phyloP scores from a whole-genome alignment of 1,140 invertebrate genomes.

The Pogonomyrmex californicus region DNA sequence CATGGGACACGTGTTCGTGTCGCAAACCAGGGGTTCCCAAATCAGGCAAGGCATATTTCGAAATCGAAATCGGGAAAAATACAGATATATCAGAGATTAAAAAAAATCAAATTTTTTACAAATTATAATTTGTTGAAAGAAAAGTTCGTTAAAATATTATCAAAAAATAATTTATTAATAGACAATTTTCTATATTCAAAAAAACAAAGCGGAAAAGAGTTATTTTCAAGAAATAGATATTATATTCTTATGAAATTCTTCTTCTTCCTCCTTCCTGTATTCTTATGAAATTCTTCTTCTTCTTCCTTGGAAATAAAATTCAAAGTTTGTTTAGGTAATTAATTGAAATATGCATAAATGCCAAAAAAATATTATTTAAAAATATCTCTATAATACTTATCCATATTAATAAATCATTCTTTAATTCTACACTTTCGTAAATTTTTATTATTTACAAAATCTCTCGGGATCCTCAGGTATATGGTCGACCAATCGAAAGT shows the following conservation, averaged over 20 bases:
- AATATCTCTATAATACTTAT: background rate
- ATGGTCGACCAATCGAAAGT: background rate
- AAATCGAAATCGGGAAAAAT: background rate
- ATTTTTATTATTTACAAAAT: background rate
- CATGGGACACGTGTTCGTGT: background rate
- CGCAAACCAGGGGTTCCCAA: constrained; percentile 15
- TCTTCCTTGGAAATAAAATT: background rate
- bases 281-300: no score
- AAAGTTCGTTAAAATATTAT: background rate
- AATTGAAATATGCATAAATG: background rate
- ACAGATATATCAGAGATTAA: no score
- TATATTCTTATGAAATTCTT: background rate
- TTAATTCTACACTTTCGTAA: background rate
- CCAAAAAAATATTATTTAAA: background rate
- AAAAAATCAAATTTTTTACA: background rate
- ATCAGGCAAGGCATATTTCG: background rate
- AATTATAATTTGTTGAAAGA: background rate
- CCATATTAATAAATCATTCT: background rate
- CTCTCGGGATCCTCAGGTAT: background rate
- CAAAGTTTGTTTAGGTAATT: background rate
- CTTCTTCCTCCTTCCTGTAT: background rate
- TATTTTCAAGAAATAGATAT: background rate
- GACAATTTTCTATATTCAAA: background rate
- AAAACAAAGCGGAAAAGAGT: background rate
- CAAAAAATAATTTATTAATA: constrained; percentile 2